Base-by-base conservation (phyloP, 2,113 vertebrate species). In the Pantherophis guttatus region DNA sequence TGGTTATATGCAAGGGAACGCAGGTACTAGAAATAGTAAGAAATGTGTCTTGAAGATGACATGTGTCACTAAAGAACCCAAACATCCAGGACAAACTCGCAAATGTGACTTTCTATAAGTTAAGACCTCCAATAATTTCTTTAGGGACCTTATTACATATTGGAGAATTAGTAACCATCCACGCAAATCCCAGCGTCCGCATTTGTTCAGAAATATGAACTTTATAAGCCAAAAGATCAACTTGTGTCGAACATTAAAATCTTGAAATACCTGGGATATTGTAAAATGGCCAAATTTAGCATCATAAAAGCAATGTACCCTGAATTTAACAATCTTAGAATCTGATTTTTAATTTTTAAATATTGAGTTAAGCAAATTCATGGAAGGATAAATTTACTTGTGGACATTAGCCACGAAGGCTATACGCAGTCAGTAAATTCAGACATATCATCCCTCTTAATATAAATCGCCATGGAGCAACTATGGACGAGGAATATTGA, bases 11-110 rank as follows among this genome's bases (percentile, higher is more conserved):
- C 15, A 85, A 92, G 55, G 48, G 65, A 75, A 29, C 12, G 81
- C 62, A 1, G 2, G 13, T 86, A 0, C 26, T 58, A 19, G n/a
- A 59, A 24, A 54, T 10, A 81, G 29, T 54, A 92, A 81, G 88
- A 33, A 33, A 70, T 15, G 1, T 62, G 0, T 0, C 1, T 12
- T 19, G 0, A 0, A 0, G 0, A 0, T 3, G 50, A 9, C 19
- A 13, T 19, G 0, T 0, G 24, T 21, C 24, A 54, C 24, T 0
- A 0, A 12, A 6, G 8, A 8, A 4, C 15, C 0, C 0, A 86
- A 23, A 15, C 87, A 3, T 0, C 5, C 39, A 39, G 6, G n/a
- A 33, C 70, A 75, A 53, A 53, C 52, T 53, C 10, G 52, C 52
- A 53, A 75, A 75, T 75, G n/a, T 39, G 13, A 88, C 88, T 59